Evolutionary conservation across 2,797 vertebrate genomes (phyloP).

Genomic region (Mormyrus proboscirostris): DNA sequence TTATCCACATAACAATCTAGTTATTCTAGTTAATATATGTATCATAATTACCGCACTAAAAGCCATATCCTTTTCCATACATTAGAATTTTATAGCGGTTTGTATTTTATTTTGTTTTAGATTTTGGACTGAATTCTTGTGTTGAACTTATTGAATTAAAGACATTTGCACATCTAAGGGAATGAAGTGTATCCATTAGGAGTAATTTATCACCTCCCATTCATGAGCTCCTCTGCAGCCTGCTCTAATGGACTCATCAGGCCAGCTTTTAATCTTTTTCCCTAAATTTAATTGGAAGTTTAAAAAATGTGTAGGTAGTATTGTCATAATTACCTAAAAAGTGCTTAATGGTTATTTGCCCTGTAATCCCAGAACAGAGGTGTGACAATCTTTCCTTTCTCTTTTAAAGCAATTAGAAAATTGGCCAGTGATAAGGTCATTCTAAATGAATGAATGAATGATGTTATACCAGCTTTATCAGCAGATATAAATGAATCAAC

Average conservation of each 20-base stretch:
- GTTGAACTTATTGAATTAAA: conserved; percentile 21
- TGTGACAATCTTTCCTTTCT: neutral
- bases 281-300: neutral
- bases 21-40: neutral
- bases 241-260: neutral
- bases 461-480: neutral
- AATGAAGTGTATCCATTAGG: conserved; percentile 20
- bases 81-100: neutral
- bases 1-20: neutral
- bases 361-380: neutral
- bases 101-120: neutral
- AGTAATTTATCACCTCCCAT: conserved; percentile 26
- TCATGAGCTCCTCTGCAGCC: neutral
- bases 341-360: neutral
- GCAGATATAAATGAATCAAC: neutral
- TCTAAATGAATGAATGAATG: neutral
- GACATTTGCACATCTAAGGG: conserved; percentile 8
- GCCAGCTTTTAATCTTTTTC: neutral
- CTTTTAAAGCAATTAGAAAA: neutral
- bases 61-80: neutral
- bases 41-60: neutral
- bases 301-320: neutral
- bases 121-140: conserved; percentile 13
- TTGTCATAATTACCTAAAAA: neutral
- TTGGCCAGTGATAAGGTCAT: neutral